Conservation (phyloP, 2,888 invertebrate genomes). For the Tenthredo scrophulariae region DNA sequence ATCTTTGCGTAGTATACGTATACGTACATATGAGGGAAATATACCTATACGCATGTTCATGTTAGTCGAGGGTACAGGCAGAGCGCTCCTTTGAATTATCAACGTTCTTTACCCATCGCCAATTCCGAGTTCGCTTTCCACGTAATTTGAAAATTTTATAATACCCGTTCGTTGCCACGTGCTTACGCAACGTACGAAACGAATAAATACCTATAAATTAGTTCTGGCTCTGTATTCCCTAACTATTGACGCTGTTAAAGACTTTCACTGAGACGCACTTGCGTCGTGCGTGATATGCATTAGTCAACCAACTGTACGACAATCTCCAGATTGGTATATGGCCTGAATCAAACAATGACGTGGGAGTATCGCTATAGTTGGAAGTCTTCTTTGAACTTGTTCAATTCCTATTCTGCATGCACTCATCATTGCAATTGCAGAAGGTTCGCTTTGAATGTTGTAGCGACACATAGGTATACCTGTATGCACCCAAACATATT, state of each 20-base stretch:
- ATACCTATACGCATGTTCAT: not conserved
- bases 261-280: conserved; percentile 73
- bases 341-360: conserved; percentile 37
- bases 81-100: conserved; percentile 5
- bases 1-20: not conserved
- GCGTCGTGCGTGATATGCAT: conserved; percentile 57
- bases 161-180: conserved; percentile 33
- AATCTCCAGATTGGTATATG: conserved; percentile 28
- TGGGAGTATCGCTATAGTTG: not conserved
- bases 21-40: not conserved
- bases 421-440: not conserved
- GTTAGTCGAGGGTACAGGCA: not conserved
- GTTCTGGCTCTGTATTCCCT: conserved; percentile 69
- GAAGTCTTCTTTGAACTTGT: conserved; percentile 1
- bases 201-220: conserved; percentile 70
- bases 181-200: conserved; percentile 69
- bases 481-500: not conserved
- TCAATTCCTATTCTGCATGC: not conserved
- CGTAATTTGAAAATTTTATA: conserved; percentile 51
- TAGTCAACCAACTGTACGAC: not conserved
- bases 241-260: conserved; percentile 62
- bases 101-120: conserved; percentile 25
- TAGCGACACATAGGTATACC: not conserved
- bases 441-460: not conserved
- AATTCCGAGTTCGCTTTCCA: conserved; percentile 47